Conservation (phyloP, 2,113 vertebrate species). For the Tylochromis polylepis region DNA sequence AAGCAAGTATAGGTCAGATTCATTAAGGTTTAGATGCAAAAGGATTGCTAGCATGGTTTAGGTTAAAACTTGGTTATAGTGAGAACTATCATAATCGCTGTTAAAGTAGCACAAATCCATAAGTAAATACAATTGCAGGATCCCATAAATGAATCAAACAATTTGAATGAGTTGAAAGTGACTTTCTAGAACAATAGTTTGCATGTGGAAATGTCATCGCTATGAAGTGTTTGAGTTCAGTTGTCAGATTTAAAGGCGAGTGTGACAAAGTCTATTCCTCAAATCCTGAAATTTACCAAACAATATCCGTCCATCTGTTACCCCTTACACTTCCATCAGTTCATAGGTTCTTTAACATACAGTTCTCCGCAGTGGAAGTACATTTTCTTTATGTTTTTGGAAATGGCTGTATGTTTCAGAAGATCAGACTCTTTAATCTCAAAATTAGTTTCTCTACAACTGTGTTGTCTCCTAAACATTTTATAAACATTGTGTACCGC, state of each 20-base stretch:
- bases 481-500: not conserved
- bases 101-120: not conserved
- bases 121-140: not conserved
- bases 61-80: not conserved
- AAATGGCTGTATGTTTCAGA: not conserved
- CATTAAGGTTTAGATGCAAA: not conserved
- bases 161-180: not conserved
- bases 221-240: conserved; percentile 1
- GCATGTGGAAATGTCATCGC: not conserved
- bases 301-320: not conserved
- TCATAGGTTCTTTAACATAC: not conserved
- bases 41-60: not conserved
- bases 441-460: not conserved
- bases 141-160: not conserved
- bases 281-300: not conserved
- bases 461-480: not conserved
- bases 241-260: conserved; percentile 3
- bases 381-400: not conserved
- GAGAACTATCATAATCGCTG: not conserved
- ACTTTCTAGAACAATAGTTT: not conserved
- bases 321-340: not conserved
- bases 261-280: not conserved
- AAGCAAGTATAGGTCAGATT: not conserved
- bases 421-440: not conserved
- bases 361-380: not conserved